Percentiles rank a stretch among this genome's conserved stretches.
Evolutionary conservation across 2,888 invertebrate genomes (phyloP).

Genomic region (Rhamnusium bicolor): DNA sequence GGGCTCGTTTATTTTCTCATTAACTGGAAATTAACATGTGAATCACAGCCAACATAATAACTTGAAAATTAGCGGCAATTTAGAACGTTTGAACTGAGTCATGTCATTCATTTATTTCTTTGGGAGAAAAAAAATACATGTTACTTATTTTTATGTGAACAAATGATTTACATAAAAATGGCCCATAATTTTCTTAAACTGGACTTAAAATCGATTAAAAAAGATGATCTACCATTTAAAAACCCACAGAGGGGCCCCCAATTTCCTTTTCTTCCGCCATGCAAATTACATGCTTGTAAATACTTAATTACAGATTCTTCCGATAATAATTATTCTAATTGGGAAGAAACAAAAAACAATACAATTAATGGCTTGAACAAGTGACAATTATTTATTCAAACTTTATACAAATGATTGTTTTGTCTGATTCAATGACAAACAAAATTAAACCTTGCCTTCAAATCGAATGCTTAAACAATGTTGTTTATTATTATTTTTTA

Average conservation of each 20-base stretch:
- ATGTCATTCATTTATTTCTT: too few species aligned
- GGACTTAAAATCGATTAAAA: neutral
- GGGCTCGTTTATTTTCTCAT: too few species aligned
- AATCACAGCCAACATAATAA: too few species aligned
- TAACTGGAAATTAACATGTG: too few species aligned
- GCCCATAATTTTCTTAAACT: neutral
- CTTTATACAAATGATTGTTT: neutral
- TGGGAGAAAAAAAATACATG: too few species aligned
- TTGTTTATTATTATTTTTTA: neutral
- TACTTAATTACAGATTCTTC: neutral
- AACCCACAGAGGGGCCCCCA: neutral
- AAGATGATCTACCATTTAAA: neutral
- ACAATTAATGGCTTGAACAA: neutral
- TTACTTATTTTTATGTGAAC: too few species aligned
- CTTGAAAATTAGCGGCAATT: too few species aligned
- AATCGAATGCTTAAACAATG: neutral
- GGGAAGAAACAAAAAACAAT: neutral
- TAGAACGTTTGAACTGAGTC: too few species aligned
- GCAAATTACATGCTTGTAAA: neutral
- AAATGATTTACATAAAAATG: too few species aligned
- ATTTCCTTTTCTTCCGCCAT: neutral
- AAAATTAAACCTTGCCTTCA: conserved; percentile 33
- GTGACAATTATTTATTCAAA: neutral
- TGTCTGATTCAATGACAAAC: neutral
- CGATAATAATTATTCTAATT: neutral